Evolutionary conservation across 2,888 invertebrate genomes (phyloP), one percentile per base, ranked within the genome.

Genomic region (Cacoxenus indagator): DNA sequence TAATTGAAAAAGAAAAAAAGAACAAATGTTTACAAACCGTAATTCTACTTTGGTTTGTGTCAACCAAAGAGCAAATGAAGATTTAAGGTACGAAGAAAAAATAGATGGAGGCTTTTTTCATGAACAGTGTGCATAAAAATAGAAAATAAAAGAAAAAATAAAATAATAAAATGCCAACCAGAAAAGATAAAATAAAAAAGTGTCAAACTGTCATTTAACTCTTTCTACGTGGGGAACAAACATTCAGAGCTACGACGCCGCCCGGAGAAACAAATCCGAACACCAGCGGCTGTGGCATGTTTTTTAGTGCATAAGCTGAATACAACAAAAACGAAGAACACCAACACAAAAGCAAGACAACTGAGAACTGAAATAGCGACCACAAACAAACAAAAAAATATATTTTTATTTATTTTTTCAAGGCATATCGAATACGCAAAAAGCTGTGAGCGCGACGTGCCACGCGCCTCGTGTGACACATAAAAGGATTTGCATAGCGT

Each of bases 131-230:
- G 17, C 61, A 61, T 61, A n/a, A n/a, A n/a, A n/a, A 64, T 66
- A 46, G 57, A 66, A 55, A 55, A 67, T 64, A 70, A 48, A 65
- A 68, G 73, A 68, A 17, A 9, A 27, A 24, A 11, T 55, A 26
- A 5, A 31, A 31, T 0, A 19, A 19, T 22, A 17, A n/a, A n/a
- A n/a, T n/a, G n/a, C n/a, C 57, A 29, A 57, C 55, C 4, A 55
- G 27, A 26, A 26, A 14, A 11, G 48, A 17, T 9, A 51, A 51
- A 4, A 2, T 2, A 51, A 27, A 74, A 73, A 81, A 79, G 78
- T 81, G 78, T 78, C 81, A 81, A 79, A 79, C 76, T 74, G 74
- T 74, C 72, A 76, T 75, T 81, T 81, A 78, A 78, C 73, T 74
- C 78, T 27, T 51, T 29, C 22, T 37, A 37, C 8, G 14, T 11